Conservation (phyloP, 2,888 invertebrate species). For the Nemapogon koenigi region DNA sequence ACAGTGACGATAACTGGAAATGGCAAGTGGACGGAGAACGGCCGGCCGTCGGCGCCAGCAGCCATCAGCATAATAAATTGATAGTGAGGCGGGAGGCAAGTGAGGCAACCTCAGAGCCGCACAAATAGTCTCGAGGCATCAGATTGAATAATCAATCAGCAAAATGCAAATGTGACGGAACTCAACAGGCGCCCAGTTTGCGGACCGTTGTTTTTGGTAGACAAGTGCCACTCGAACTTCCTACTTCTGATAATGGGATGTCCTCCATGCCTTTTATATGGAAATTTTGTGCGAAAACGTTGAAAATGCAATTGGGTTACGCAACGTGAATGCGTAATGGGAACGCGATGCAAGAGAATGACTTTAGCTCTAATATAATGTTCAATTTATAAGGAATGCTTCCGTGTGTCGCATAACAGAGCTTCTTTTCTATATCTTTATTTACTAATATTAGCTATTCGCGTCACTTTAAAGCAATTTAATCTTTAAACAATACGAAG, state of each 20-base stretch:
- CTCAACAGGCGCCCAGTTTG: conserved; percentile 37
- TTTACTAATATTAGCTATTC: too few species aligned
- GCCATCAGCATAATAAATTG: conserved; percentile 15
- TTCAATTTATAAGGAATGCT: conserved; percentile 5
- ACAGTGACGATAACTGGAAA: conserved; percentile 11
- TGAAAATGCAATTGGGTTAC: conserved; percentile 4
- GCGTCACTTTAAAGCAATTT: neutral
- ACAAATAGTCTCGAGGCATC: conserved; percentile 29
- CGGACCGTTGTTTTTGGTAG: conserved; percentile 24
- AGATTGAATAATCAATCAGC: conserved; percentile 60
- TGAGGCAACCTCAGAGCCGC: conserved; percentile 15
- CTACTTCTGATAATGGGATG: conserved; percentile 3
- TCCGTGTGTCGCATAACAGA: conserved; percentile 6
- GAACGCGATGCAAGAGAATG: conserved; percentile 4
- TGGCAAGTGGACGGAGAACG: conserved; percentile 9
- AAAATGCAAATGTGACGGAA: conserved; percentile 48
- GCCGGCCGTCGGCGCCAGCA: conserved; percentile 5
- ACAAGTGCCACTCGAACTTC: conserved; percentile 2
- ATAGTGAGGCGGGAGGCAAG: conserved; percentile 14
- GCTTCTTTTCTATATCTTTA: too few species aligned
- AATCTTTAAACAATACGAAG: neutral
- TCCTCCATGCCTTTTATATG: conserved; percentile 6
- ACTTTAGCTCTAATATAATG: conserved; percentile 4
- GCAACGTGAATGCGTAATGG: conserved; percentile 2
- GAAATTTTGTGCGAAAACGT: conserved; percentile 1